Evolutionary conservation across 2,113 vertebrate species (phyloP).

Genomic region (Pygoscelis adeliae): DNA sequence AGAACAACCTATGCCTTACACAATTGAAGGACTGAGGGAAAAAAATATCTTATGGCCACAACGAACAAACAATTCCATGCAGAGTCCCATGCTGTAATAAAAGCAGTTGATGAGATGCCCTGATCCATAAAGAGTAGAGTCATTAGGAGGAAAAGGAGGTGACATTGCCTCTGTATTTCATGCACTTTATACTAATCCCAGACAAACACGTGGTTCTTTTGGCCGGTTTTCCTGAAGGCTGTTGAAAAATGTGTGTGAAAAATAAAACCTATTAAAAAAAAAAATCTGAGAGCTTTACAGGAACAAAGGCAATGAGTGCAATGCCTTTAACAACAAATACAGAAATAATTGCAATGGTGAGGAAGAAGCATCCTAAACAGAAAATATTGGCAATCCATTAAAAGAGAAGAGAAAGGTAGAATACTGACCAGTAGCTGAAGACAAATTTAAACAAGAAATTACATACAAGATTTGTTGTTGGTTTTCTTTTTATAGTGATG

Average conservation of each 20-base stretch:
- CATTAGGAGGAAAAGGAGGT: not conserved
- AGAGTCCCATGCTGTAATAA: slow-evolving; percentile 2
- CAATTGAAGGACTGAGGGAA: not conserved
- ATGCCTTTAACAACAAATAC: not conserved
- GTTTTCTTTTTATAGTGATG: not conserved
- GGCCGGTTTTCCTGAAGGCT: not conserved
- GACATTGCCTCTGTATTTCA: not conserved
- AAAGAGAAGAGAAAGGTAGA: not conserved
- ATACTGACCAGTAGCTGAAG: not conserved
- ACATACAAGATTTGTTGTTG: not conserved
- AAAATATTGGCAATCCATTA: not conserved
- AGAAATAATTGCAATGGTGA: not conserved
- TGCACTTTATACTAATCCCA: not conserved
- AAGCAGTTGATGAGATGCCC: not conserved
- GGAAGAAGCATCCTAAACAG: not conserved
- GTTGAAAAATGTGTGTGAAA: not conserved
- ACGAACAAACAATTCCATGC: not conserved
- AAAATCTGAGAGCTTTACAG: not conserved
- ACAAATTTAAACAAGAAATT: not conserved
- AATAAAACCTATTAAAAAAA: not conserved
- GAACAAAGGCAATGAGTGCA: not conserved
- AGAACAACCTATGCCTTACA: not conserved
- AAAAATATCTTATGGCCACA: not conserved
- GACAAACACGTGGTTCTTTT: not conserved
- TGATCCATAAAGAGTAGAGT: slow-evolving; percentile 2